A percentile compares a stretch with the other conserved stretches of the same genome.
These are phyloP conservation scores for Holotrichia oblita DNA, from an alignment of 1,140 invertebrate species.

Conservation along the genomic window DNA sequence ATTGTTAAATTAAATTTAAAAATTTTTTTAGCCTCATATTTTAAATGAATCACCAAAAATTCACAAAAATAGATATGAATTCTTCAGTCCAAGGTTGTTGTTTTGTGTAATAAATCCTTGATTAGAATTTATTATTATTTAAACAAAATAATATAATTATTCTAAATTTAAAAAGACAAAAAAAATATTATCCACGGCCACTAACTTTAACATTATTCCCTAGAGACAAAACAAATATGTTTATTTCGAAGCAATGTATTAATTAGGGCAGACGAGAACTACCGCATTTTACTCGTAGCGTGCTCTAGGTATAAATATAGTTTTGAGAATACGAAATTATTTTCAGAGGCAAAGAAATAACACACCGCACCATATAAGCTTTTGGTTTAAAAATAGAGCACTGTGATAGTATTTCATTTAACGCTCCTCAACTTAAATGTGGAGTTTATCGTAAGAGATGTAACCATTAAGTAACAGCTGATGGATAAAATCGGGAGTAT, in stretches of 20 bases:
- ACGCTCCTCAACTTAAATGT: background rate
- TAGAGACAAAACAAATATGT: background rate
- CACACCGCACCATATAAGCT: constrained; percentile 41
- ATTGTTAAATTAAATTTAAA: constrained; percentile 60
- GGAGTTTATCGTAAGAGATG: background rate
- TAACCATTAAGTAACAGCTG: constrained; percentile 18
- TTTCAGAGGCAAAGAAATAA: constrained; percentile 33
- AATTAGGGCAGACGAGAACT: background rate
- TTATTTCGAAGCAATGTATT: constrained; percentile 2
- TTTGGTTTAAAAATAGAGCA: constrained; percentile 37
- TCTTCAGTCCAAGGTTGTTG: background rate
- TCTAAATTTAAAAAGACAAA: background rate
- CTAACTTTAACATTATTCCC: too few relatives aligned
- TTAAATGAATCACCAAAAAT: background rate
- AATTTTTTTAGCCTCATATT: too few relatives aligned
- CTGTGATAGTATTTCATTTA: constrained; percentile 25
- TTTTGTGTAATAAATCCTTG: too few relatives aligned
- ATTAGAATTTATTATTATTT: background rate
- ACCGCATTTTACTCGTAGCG: background rate
- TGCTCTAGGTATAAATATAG: constrained; percentile 26
- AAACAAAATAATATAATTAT: too few relatives aligned
- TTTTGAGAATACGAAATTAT: constrained; percentile 36
- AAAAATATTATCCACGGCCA: too few relatives aligned
- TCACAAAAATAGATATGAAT: background rate
- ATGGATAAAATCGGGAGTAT: background rate